Conservation (phyloP, 2,888 invertebrate species). For the Rhabditophanes sp. region DNA sequence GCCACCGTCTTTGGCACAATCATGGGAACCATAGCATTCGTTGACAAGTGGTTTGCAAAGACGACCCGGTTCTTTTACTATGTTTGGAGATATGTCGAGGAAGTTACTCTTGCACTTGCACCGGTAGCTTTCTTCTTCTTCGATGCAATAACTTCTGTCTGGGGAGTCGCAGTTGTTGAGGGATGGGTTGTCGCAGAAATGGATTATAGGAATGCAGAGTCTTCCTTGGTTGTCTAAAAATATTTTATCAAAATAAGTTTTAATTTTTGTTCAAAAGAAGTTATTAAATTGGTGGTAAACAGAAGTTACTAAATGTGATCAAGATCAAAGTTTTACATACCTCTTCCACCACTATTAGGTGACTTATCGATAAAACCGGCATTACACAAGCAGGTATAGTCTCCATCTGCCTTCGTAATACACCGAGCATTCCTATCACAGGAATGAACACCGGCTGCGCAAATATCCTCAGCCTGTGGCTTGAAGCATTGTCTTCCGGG, state of each 20-base stretch:
- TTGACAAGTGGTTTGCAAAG: constrained; percentile 40
- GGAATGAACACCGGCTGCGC: constrained; percentile 34
- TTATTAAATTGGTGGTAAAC: no score
- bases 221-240: no score
- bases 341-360: no score
- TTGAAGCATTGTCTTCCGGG: constrained; percentile 40
- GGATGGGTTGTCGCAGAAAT: constrained; percentile 27
- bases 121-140: constrained; percentile 24
- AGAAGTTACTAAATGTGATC: no score
- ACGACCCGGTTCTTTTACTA: constrained; percentile 31
- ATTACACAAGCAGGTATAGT: constrained; percentile 37
- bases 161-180: constrained; percentile 29
- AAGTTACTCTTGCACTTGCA: constrained; percentile 24
- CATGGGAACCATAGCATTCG: constrained; percentile 36
- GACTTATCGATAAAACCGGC: constrained; percentile 27
- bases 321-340: no score
- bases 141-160: constrained; percentile 21
- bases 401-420: constrained; percentile 15
- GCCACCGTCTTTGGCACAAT: constrained; percentile 25
- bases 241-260: no score
- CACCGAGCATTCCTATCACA: constrained; percentile 42
- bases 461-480: constrained; percentile 29
- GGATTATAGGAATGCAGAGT: constrained; percentile 15
- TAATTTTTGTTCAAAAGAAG: no score
- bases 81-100: constrained; percentile 40